These are phyloP conservation scores for Lampropteryx suffumata DNA, from an alignment of 2,888 invertebrate genomes.

Conservation along the genomic window DNA sequence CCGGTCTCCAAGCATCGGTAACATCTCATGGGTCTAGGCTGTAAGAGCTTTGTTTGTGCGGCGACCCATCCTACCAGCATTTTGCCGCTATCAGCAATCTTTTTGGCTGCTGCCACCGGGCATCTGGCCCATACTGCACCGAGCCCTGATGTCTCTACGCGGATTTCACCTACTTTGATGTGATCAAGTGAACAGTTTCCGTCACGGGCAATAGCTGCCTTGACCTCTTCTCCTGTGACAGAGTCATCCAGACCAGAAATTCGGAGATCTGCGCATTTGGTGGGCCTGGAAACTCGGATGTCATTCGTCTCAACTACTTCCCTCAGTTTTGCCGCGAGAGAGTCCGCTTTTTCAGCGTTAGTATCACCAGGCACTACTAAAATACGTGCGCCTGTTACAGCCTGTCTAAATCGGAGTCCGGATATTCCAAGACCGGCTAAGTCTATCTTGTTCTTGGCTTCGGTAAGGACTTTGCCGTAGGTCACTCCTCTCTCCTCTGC, in stretches of 20 bases:
- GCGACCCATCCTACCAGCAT: constrained; percentile 1
- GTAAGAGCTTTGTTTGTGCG: not conserved
- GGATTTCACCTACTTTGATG: not conserved
- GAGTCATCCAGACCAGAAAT: constrained; percentile 14
- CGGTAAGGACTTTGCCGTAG: constrained; percentile 59
- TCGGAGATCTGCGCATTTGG: not conserved
- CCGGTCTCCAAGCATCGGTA: constrained; percentile 1
- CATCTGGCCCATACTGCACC: not conserved
- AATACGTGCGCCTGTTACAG: constrained; percentile 7
- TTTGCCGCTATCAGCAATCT: not conserved
- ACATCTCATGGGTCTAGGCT: constrained; percentile 1
- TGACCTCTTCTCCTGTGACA: not conserved
- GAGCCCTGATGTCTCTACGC: not conserved
- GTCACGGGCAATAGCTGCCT: not conserved
- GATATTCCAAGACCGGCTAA: not conserved
- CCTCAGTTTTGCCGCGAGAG: not conserved
- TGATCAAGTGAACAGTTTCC: not conserved
- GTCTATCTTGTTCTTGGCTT: not conserved
- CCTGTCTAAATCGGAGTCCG: not conserved
- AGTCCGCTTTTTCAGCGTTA: constrained; percentile 1
- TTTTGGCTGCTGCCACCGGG: not conserved
- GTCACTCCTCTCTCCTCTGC: constrained; percentile 41
- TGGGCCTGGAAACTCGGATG: constrained; percentile 2
- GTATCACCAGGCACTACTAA: not conserved
- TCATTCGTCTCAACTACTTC: not conserved